Conservation (phyloP, 92 coral and sea anemone genomes). For the Epizoanthus rinbou region DNA sequence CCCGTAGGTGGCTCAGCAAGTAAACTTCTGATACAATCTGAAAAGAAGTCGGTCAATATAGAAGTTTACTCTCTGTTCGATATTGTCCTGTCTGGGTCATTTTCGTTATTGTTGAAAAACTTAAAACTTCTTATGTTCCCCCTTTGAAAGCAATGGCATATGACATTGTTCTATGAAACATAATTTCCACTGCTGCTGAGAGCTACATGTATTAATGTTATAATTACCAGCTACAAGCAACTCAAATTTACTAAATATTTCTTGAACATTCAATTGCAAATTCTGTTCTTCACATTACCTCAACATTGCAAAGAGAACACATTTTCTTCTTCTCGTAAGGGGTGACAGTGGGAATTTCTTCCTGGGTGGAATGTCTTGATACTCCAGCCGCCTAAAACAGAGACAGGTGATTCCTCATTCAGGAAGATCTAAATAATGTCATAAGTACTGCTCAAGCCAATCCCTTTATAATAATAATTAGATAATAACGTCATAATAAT, state of each 20-base stretch:
- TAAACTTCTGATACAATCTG: slow-evolving; percentile 98
- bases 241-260: background rate
- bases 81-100: background rate
- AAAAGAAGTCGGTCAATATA: background rate
- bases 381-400: slow-evolving; percentile 86
- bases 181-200: too few relatives aligned
- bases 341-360: slow-evolving; percentile 94
- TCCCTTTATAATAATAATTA: background rate
- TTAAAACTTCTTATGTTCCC: too few relatives aligned
- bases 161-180: too few relatives aligned
- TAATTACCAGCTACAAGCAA: background rate
- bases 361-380: slow-evolving; percentile 98
- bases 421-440: background rate
- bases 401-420: background rate
- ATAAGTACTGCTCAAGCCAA: too few relatives aligned
- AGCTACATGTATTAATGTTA: background rate
- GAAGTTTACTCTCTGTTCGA: too few relatives aligned
- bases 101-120: too few relatives aligned
- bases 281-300: slow-evolving; percentile 51
- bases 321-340: slow-evolving; percentile 95
- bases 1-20: slow-evolving; percentile 93
- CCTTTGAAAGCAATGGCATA: too few relatives aligned
- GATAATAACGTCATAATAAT: too few relatives aligned
- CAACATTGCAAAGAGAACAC: slow-evolving; percentile 90
- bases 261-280: background rate